A percentile compares a stretch with the other conserved stretches of the same genome.
These are phyloP conservation scores for Setipinna tenuifilis DNA, from an alignment of 2,797 vertebrate species.

Conservation along the genomic window DNA sequence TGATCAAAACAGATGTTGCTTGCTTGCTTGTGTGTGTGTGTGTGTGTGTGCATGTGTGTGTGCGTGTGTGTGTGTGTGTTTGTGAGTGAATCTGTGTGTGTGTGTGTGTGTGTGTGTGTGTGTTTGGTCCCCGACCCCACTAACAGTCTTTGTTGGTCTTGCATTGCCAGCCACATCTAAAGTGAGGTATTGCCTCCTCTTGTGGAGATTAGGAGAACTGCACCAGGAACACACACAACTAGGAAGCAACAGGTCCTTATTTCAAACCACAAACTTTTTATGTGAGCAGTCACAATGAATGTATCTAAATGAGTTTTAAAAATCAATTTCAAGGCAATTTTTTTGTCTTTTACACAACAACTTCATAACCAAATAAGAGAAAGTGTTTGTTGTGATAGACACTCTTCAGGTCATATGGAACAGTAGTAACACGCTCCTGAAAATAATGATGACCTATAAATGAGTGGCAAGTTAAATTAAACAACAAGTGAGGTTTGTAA, in stretches of 20 bases:
- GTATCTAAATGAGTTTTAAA: not conserved
- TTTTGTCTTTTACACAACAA: not conserved
- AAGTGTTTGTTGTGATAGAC: not conserved
- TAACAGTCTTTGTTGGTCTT: not conserved
- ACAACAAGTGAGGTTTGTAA: not conserved
- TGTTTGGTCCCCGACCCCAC: not conserved
- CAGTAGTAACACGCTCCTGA: not conserved
- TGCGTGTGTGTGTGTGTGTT: not conserved
- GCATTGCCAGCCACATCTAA: constrained; percentile 31
- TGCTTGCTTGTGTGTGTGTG: constrained; percentile 20
- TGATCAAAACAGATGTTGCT: constrained; percentile 52
- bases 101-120: not conserved
- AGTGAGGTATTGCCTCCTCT: constrained; percentile 74
- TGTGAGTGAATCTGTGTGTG: not conserved
- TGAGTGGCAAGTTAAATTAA: constrained; percentile 1
- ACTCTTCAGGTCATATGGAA: not conserved
- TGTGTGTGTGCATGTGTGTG: constrained; percentile 21
- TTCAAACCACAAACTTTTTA: not conserved
- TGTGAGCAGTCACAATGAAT: not conserved
- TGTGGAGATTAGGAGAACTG: constrained; percentile 62
- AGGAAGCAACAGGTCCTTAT: not conserved
- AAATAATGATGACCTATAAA: not conserved
- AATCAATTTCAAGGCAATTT: not conserved
- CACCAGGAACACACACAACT: constrained; percentile 35
- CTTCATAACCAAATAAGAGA: not conserved